Evolutionary conservation across 2,113 vertebrate species (phyloP), one percentile per base, ranked within the genome.

Genomic region (Sitta europaea): DNA sequence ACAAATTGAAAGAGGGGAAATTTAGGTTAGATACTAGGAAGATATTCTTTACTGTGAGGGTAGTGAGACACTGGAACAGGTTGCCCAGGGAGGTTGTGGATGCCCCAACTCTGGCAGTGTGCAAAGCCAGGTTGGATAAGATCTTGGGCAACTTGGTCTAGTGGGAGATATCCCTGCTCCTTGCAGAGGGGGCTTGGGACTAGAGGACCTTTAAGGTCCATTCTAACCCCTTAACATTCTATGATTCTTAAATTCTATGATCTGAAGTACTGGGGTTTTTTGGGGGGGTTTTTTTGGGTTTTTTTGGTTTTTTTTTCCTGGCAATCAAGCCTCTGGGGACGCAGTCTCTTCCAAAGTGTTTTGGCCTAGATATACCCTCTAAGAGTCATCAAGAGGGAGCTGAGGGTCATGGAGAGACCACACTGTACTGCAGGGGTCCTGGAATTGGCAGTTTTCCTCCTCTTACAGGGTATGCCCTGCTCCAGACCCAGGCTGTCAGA

Each of bases 351-450:
- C 12, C 21, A 38, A 82, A 81, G 9, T 18, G 7, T 53, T 74
- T 47, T 70, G 57, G 38, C 35, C 71, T 33, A 54, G 38, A 36
- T 12, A 47, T 8, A 63, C 14, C 13, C 35, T 55, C 43, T 14
- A 55, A 40, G 14, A 72, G n/a, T 15, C 83, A 31, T 20, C 42
- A n/a, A 45, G 51, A 82, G 38, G 28, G 19, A 78, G n/a, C 27
- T 6, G 7, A 72, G 18, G 9, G 27, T 17, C 0, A 0, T 22
- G 45, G 31, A 45, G n/a, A 21, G 42, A 31, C 58, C 29, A 14
- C 3, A 15, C 5, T 2, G 16, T 50, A n/a, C 38, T 17, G 6
- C 38, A 50, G 38, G 10, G 31, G 21, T 7, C 5, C 71, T 58
- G 29, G 53, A 68, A 62, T 6, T 35, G 48, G 53, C 54, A 61